Base-by-base conservation (phyloP, 1,140 invertebrate genomes). In the Macrobrachium nipponense region DNA sequence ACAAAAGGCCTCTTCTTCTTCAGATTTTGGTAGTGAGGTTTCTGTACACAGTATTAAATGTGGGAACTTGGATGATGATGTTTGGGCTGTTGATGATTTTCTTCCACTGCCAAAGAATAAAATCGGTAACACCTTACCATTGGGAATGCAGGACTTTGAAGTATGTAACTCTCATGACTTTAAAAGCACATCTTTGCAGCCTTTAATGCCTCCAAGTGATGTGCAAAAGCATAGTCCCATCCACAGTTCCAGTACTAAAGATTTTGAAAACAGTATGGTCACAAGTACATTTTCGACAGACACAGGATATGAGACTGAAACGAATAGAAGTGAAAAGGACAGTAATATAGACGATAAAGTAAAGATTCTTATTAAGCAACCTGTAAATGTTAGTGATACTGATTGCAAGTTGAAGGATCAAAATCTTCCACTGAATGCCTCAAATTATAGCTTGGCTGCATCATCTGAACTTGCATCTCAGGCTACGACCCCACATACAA, bases 21-120 rank as follows among this genome's bases (percentile, higher is more conserved):
- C 44, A 59, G 27, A 43, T 27, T 23, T 20, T 43, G 77, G 72
- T 11, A 20, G 51, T 51, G 51, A 36, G 43, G 68, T 80, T 36
- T 64, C 6, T 51, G 18, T 43, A 14, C 80, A 43, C 61, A 75
- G n/a, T 43, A 60, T 75, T 43, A 86, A 75, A 80, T 20, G 23
- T 73, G 60, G 44, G n/a, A 80, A 58, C 64, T 15, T 80, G 58
- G 68, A 86, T 36, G 77, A 86, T 44, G 84, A 86, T 75, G 59
- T 80, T 5, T 86, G 84, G 84, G 84, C 84, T 73, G 84, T 86
- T 8, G 84, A 86, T 80, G 84, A 86, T 27, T 86, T 86, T 62
- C 59, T 86, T 23, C 84, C 84, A 23, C 36, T 86, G 44, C 17
- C 66, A 12, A 72, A 66, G 14, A 27, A n/a, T 18, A 62, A 23